Evolutionary conservation across 1,140 invertebrate genomes (phyloP), one percentile per base, ranked within the genome.

Genomic region (Megalopta genalis): DNA sequence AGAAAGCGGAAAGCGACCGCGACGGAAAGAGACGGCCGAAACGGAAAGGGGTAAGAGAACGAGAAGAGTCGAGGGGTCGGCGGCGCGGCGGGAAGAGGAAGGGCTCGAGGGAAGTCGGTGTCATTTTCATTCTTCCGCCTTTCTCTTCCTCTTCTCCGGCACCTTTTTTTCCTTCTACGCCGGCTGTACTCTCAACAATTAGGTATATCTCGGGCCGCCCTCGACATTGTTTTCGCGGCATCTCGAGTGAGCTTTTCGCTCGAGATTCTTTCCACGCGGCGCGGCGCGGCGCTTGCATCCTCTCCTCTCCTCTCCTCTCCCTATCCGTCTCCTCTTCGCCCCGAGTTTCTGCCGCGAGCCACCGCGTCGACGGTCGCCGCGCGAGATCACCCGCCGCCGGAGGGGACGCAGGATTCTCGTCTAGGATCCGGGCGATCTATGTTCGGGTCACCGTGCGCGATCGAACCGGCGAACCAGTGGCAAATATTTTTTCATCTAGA

Each of bases 161-260:
- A 62, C 70, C 78, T 72, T 77, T 68, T 70, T 74, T 63, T 39
- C 59, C 70, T 80, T 78, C 81, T 39, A 78, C 83, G 80, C 66
- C 71, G 83, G 84, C 72, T 70, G 73, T 75, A 73, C 85, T 86
- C 85, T 83, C 85, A 80, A 86, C 85, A 86, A 86, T 86, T 86
- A 86, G 85, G 85, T 83, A 76, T 86, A 86, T 86, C 79, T 84
- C 81, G 77, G 66, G 59, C 60, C 74, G 77, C 85, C 84, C 85
- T 83, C 81, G 74, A 86, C 85, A 86, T 86, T 86, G 85, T 86
- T 86, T 81, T 86, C 85, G 81, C 85, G 81, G 84, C 77, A 86
- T 75, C 84, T 86, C 84, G 84, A 86, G 85, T 86, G 81, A 86
- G 85, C 85, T 86, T 86, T 83, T 85, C 85, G 85, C 77, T 86